A percentile compares a stretch with the other conserved stretches of the same genome.
Conservation (phyloP, 2,113 vertebrate genomes). For the Paedocypris sp. region DNA sequence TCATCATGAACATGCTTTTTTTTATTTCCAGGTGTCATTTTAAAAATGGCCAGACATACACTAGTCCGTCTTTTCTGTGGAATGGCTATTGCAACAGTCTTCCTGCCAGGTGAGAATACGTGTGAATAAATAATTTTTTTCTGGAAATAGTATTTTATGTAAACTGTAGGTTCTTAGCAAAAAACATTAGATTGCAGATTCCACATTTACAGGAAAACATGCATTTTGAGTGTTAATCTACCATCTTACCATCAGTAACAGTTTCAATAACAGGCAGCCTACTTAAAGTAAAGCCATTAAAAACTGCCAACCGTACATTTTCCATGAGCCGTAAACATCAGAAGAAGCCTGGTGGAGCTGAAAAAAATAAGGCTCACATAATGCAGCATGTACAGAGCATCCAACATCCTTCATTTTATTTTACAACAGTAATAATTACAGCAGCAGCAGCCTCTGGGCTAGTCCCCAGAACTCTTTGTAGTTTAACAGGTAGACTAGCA, state of each 20-base stretch:
- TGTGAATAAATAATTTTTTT: background rate
- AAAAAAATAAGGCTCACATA: conserved; percentile 35
- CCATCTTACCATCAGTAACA: background rate
- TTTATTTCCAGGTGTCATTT: conserved; percentile 35
- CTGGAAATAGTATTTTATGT: background rate
- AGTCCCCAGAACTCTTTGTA: conserved; percentile 53
- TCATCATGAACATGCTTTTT: too few species aligned
- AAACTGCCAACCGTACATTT: conserved; percentile 43
- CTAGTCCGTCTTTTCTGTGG: conserved; percentile 45
- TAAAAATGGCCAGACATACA: conserved; percentile 47
- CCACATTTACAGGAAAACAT: background rate
- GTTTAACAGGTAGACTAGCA: conserved; percentile 56
- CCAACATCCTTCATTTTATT: conserved; percentile 30
- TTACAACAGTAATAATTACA: conserved; percentile 46
- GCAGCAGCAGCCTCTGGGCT: conserved; percentile 39
- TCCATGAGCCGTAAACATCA: conserved; percentile 43
- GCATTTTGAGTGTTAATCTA: background rate
- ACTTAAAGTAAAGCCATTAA: conserved; percentile 9
- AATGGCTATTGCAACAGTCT: conserved; percentile 48
- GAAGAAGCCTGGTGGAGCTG: conserved; percentile 36
- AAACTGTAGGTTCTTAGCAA: too few species aligned
- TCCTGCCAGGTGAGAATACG: conserved; percentile 57
- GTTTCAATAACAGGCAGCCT: conserved; percentile 35
- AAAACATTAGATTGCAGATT: too few species aligned
- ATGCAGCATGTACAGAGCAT: conserved; percentile 23